Percentiles rank a stretch among this genome's conserved stretches.
Evolutionary conservation across 2,113 vertebrate species (phyloP).

Genomic region (Protobothrops flavoviridis): DNA sequence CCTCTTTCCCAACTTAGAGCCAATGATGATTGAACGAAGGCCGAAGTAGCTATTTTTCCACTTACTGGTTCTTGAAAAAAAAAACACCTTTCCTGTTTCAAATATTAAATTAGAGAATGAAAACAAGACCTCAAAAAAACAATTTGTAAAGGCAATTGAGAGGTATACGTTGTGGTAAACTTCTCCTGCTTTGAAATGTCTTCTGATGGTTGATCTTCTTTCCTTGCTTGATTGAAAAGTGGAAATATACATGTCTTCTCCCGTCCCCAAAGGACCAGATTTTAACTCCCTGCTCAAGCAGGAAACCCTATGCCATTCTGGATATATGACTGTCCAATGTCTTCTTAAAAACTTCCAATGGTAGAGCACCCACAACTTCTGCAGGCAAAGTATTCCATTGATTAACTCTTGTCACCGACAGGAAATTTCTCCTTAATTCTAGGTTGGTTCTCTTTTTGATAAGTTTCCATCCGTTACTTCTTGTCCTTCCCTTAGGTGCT

Average conservation of each 20-base stretch:
- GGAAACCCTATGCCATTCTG: neutral
- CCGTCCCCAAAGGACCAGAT: neutral
- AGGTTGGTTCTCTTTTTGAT: neutral
- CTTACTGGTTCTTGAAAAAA: neutral
- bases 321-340: neutral
- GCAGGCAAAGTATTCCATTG: rapidly evolving
- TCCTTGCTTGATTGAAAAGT: neutral
- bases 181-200: neutral
- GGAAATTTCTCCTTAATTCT: neutral
- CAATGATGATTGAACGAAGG: neutral
- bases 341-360: neutral
- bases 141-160: neutral
- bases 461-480: neutral
- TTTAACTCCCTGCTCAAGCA: neutral
- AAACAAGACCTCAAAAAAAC: constrained; percentile 1
- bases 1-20: neutral
- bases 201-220: neutral
- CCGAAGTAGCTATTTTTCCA: neutral
- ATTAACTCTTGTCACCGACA: neutral
- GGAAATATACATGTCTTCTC: neutral
- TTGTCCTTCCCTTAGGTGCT: neutral
- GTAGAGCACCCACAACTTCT: neutral
- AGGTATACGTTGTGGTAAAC: neutral
- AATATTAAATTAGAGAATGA: neutral
- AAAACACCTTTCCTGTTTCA: neutral